Base-by-base conservation (phyloP, 2,797 vertebrate species). In the Myripristis murdjan region DNA sequence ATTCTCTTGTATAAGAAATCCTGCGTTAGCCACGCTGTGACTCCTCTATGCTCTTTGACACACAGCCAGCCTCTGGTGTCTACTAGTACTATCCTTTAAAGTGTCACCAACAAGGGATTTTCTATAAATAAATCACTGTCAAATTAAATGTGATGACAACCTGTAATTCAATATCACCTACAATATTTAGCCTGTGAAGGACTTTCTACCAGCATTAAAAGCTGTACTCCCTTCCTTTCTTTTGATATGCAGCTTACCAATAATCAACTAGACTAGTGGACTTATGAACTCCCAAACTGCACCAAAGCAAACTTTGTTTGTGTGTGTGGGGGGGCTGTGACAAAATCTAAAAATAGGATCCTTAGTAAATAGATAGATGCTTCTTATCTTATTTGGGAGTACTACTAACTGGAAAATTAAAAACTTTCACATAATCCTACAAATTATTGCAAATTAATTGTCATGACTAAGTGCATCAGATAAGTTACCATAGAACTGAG, bases 221-320 rank as follows among this genome's bases (percentile, higher is more conserved):
- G 20, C 26, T 28, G 18, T 0, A 2, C 33, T 6, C 18, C 12
- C 10, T 41, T 35, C 8, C 33, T 8, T 6, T 35, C 39, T 43
- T 43, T 54, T 23, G 16, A 35, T 41, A 33, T 5, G 18, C 8
- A n/a, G 12, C 22, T 70, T 22, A 12, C 5, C 33, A 51, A 11
- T 28, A 18, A 41, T 18, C 26, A 60, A 66, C 18, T 24, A 12
- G 2, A 8, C 0, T 39, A 31, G 24, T 64, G 26, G 59, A 69
- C 60, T 69, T n/a, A 10, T 64, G 49, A 56, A 37, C 53, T 58
- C 41, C 2, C 2, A 48, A 52, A 55, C 16, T 18, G 31, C 6
- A 37, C 3, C 12, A 61, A 18, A 8, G 54, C 15, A 5, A 31
- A n/a, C n/a, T n/a, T n/a, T n/a, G n/a, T n/a, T n/a, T 14, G 7